These are phyloP conservation scores for Zhengitettix transpicula DNA, from an alignment of 2,888 invertebrate species.

Conservation along the genomic window DNA sequence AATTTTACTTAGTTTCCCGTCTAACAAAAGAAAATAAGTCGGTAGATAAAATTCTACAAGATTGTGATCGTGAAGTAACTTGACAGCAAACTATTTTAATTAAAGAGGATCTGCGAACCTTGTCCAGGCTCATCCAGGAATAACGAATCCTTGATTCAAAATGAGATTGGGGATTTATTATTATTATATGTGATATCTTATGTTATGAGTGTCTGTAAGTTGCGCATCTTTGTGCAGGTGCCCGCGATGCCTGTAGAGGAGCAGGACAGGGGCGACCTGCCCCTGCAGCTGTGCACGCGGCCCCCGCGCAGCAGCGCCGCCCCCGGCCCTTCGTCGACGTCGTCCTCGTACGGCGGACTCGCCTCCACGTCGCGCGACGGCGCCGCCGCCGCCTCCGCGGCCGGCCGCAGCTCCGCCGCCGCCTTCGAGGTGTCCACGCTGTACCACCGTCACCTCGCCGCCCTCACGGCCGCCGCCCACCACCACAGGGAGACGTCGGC, in stretches of 20 bases:
- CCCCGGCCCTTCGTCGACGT: not conserved
- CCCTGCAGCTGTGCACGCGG: not conserved
- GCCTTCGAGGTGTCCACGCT: not conserved
- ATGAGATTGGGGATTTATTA: no score
- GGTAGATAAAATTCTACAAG: no score
- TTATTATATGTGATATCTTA: no score
- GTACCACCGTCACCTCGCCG: constrained; percentile 25
- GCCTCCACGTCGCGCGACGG: constrained; percentile 9
- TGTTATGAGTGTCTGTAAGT: no score
- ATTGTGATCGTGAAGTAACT: no score
- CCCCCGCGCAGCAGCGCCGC: not conserved
- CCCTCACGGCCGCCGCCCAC: not conserved
- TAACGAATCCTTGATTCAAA: no score
- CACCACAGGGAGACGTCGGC: constrained; percentile 34
- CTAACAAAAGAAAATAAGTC: no score
- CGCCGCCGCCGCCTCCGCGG: constrained; percentile 3
- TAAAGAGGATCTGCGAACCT: no score
- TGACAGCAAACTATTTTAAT: no score
- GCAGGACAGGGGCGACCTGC: not conserved
- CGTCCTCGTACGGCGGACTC: not conserved
- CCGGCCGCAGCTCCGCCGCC: not conserved
- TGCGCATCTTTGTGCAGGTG: no score
- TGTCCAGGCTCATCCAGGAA: no score
- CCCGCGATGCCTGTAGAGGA: not conserved
- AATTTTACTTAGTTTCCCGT: no score